Conservation (phyloP, 2,888 invertebrate species). For the Hetaerina titia region DNA sequence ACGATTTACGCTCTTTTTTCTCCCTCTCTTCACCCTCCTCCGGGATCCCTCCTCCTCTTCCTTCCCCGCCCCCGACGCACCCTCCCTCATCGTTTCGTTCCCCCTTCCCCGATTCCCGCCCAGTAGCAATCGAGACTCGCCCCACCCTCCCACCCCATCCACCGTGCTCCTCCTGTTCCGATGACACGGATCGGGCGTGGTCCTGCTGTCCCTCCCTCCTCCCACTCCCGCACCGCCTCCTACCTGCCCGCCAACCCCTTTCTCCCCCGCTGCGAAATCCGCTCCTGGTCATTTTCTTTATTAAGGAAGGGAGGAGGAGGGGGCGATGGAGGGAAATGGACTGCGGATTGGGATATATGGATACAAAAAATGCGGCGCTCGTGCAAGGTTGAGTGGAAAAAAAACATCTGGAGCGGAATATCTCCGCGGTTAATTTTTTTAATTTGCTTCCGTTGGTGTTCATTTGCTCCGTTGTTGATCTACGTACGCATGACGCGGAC, state of each 20-base stretch:
- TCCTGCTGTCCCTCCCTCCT: slow-evolving; percentile 7
- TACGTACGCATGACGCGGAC: neutral
- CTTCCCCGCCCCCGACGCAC: neutral
- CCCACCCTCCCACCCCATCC: neutral
- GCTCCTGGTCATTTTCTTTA: neutral
- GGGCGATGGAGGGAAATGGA: neutral
- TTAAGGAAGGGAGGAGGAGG: neutral
- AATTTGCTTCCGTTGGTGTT: neutral
- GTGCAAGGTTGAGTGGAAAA: neutral
- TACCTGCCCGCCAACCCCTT: neutral
- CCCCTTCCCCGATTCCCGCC: slow-evolving; percentile 12
- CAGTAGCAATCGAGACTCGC: neutral
- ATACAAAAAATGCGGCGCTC: neutral
- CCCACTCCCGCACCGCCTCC: neutral
- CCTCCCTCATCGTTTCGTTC: neutral
- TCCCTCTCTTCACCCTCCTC: neutral
- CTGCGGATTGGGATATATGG: slow-evolving; percentile 35
- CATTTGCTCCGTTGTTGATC: neutral
- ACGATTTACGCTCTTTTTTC: slow-evolving; percentile 37
- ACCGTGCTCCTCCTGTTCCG: slow-evolving; percentile 7
- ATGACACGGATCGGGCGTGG: slow-evolving; percentile 65
- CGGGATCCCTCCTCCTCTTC: neutral
- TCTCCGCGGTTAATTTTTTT: neutral
- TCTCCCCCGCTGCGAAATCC: neutral
- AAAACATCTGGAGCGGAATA: neutral